Percentiles rank a stretch among this genome's conserved stretches.
Evolutionary conservation across 1,140 invertebrate species (phyloP).

Genomic region (Vanessa tameamea): DNA sequence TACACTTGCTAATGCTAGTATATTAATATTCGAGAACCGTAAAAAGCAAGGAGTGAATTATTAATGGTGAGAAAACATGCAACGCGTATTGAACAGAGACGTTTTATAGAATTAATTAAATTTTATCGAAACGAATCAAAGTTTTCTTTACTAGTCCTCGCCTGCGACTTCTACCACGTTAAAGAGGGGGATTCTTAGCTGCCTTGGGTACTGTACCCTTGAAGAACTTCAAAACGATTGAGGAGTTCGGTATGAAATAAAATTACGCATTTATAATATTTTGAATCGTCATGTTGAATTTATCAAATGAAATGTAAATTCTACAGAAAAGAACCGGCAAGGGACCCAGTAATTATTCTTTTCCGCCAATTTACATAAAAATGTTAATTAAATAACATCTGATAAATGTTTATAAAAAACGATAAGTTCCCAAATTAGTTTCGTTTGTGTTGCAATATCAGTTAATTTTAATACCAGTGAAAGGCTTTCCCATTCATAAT

Average conservation of each 20-base stretch:
- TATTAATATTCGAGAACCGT: slow-evolving; percentile 30
- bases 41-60: slow-evolving; percentile 48
- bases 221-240: too few species aligned
- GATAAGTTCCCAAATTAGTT: slow-evolving; percentile 12
- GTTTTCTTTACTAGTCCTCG: too few species aligned
- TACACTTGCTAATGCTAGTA: slow-evolving; percentile 20
- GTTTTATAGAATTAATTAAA: slow-evolving; percentile 14
- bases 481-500: slow-evolving; percentile 26
- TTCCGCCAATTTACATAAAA: too few species aligned
- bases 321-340: too few species aligned
- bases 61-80: slow-evolving; percentile 62
- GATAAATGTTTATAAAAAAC: slow-evolving; percentile 7
- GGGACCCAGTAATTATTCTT: too few species aligned
- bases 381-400: background rate
- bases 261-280: too few species aligned
- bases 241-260: too few species aligned
- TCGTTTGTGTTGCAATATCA: slow-evolving; percentile 20
- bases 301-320: too few species aligned
- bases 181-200: too few species aligned
- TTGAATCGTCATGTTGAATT: too few species aligned
- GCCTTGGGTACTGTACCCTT: too few species aligned
- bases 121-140: background rate
- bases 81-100: slow-evolving; percentile 41
- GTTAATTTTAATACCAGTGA: slow-evolving; percentile 18
- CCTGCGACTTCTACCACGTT: too few species aligned